Evolutionary conservation across 2,797 vertebrate genomes (phyloP), one percentile per base, ranked within the genome.

Genomic region (Pseudomugil gertrudae): DNA sequence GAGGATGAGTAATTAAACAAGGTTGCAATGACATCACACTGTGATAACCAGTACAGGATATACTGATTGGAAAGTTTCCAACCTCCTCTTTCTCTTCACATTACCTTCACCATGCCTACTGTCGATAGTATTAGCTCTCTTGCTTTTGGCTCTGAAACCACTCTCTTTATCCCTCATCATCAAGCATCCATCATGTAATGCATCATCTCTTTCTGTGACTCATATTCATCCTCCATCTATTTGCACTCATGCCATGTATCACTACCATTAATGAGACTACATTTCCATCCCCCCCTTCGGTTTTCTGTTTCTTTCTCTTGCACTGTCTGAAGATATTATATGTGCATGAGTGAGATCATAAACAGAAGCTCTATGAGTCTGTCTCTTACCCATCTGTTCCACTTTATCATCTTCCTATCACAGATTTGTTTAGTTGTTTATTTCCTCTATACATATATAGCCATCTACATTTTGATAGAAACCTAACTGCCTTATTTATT

Each of bases 1-100:
- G 77, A 57, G 43, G 67, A 93, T 94, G 77, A 94, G 93, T 93
- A 91, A 93, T 94, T 93, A 52, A 94, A 90, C 87, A 85, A 84
- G 82, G 83, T 86, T 82, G 66, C 74, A 80, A 86, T 93, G 92
- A 92, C 88, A 91, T 93, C 90, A 92, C 83, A 81, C 43, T 70
- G 36, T 60, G 70, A 90, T 79, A 78, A 86, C 78, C 69, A 79
- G 35, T 43, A 57, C 79, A 84, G 80, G 80, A 82, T 74, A 74
- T 63, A 72, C 57, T 77, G 65, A 54, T 72, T 88, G 86, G 86
- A 89, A 80, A 84, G 58, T 84, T 84, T 85, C 85, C 80, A 86
- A 64, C 63, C 73, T 77, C 65, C 54, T 36, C 53, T 63, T 74
- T 83, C 75, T 80, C 82, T 81, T 85, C 68, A 63, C 23, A 76